These are phyloP conservation scores for Drosophila bocqueti DNA, from an alignment of 1,140 invertebrate species.

Conservation along the genomic window DNA sequence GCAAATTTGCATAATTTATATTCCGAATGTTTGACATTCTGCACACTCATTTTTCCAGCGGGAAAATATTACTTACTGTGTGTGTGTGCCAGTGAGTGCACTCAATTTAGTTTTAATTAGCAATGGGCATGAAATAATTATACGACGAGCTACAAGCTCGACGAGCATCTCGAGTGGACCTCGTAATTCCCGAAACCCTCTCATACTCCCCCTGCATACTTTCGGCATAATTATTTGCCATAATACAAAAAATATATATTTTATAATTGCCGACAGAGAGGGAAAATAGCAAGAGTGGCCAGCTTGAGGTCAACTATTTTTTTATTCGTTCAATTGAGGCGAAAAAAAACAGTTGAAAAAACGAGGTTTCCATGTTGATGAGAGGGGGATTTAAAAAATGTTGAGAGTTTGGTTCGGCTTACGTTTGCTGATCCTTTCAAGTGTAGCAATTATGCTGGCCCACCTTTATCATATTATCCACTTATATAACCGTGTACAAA, in stretches of 20 bases:
- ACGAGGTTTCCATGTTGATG: constrained; percentile 5
- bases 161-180: constrained; percentile 72
- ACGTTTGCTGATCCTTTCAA: constrained; percentile 3
- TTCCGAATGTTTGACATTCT: constrained; percentile 34
- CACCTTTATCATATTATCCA: constrained; percentile 2
- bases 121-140: constrained; percentile 80
- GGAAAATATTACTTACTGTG: constrained; percentile 6
- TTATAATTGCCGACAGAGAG: constrained; percentile 59
- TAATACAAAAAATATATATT: constrained; percentile 73
- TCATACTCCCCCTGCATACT: constrained; percentile 22
- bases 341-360: constrained; percentile 18
- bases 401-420: background rate
- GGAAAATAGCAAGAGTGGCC: constrained; percentile 15
- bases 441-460: background rate
- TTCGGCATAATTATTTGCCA: constrained; percentile 76
- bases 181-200: constrained; percentile 1
- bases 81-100: constrained; percentile 37
- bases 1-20: constrained; percentile 70
- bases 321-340: constrained; percentile 54
- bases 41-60: constrained; percentile 17
- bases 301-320: constrained; percentile 45
- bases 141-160: constrained; percentile 73
- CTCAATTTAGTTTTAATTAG: constrained; percentile 83
- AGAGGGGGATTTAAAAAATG: background rate
- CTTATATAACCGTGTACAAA: background rate